Base-by-base conservation (phyloP, 2,797 vertebrate genomes). In the Tapirus indicus region DNA sequence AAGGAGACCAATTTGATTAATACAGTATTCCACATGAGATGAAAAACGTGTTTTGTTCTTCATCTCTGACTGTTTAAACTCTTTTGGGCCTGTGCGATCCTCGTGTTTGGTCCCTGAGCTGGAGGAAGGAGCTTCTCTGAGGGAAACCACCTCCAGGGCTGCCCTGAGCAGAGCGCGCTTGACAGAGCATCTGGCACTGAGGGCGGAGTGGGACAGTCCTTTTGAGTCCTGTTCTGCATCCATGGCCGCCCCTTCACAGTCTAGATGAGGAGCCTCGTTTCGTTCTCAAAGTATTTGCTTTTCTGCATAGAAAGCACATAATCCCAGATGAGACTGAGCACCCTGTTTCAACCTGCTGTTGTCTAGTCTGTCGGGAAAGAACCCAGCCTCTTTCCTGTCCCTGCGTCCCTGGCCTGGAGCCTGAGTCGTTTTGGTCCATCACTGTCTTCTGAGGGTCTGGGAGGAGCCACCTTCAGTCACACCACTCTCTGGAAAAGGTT, bases 401-500 rank as follows among this genome's bases (percentile, higher is more conserved):
- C 49, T 0, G 0, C 52, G 75, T 89, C 91, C 2, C 9, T 72
- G 4, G 27, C 38, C 85, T 66, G 17, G 10, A 17, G 18, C 68
- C 84, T 17, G 2, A 47, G 11, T 89, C 72, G 75, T 62, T 90
- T 52, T 25, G 44, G 58, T 62, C 60, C 44, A 0, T 78, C 95
- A 44, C 52, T 44, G 88, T 93, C 91, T 41, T 52, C 92, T 72
- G 60, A 60, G 49, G 38, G 66, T 62, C 96, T 83, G 0, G 21
- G n/a, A 93, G 85, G 41, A 92, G 75, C 94, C 96, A 90, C 79
- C 82, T 54, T 25, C 80, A 89, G 91, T 75, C 66, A 91, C 90
- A 75, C 83, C 29, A 69, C 52, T 23, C 85, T 69, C 79, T 44
- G 23, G 47, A 29, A 44, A 62, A 62, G 69, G 68, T 44, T 1